phyloP scores from a whole-genome alignment of 2,888 invertebrate species.

The Idaea aversata region DNA sequence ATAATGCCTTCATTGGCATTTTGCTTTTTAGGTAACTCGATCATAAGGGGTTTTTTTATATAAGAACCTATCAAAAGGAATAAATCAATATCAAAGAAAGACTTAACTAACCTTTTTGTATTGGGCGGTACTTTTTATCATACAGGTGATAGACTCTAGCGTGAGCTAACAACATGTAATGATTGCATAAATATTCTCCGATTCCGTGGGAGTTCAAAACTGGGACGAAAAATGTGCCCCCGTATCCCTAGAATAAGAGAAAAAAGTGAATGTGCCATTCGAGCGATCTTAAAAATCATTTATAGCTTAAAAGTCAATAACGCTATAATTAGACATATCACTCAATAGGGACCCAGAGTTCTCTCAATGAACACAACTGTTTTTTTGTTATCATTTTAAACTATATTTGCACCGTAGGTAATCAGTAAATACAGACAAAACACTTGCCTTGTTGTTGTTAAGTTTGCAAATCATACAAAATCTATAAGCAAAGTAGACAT shows the following conservation, averaged over 20 bases:
- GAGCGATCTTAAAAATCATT: background rate
- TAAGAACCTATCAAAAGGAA: too few species aligned
- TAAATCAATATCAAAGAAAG: too few species aligned
- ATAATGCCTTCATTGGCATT: too few species aligned
- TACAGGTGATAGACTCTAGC: conserved; percentile 83
- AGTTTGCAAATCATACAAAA: background rate
- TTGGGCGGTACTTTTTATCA: conserved; percentile 73
- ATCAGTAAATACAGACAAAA: too few species aligned
- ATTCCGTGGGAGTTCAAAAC: conserved; percentile 67
- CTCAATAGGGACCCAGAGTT: too few species aligned
- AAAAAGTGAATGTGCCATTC: conserved; percentile 5
- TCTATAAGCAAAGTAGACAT: background rate
- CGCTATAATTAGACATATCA: too few species aligned
- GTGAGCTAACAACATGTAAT: conserved; percentile 83
- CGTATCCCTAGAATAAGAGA: conserved; percentile 64
- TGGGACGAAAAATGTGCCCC: conserved; percentile 76
- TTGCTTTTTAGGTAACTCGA: too few species aligned
- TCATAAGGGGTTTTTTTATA: too few species aligned
- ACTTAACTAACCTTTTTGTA: conserved; percentile 67
- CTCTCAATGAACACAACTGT: too few species aligned
- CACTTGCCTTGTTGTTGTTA: background rate
- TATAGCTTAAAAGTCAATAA: too few species aligned
- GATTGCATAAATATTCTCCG: conserved; percentile 82
- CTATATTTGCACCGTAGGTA: too few species aligned
- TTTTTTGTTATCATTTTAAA: too few species aligned